Percentiles rank a stretch among this genome's conserved stretches.
phyloP scores from a whole-genome alignment of 2,888 invertebrate genomes.

The Odiellus spinosus region DNA sequence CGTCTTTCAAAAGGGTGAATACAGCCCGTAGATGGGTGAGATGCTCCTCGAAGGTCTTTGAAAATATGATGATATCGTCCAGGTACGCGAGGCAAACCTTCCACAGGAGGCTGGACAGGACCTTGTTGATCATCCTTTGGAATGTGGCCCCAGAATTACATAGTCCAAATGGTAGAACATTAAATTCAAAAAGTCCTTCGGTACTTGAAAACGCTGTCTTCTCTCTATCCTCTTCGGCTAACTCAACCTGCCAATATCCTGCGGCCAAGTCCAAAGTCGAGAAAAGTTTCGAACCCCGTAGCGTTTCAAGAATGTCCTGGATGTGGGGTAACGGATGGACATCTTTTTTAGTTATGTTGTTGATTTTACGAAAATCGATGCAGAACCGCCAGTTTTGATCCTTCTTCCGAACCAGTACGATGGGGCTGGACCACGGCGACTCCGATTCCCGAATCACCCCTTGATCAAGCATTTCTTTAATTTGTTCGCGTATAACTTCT shows the following conservation, averaged over 20 bases:
- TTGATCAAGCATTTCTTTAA: neutral
- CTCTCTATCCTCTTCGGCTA: conserved; percentile 15
- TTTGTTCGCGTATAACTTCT: conserved; percentile 4
- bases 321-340: too few relatives aligned
- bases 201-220: conserved; percentile 21
- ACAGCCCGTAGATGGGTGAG: conserved; percentile 13
- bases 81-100: conserved; percentile 16
- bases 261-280: conserved; percentile 14
- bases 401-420: conserved; percentile 5
- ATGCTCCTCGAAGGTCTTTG: conserved; percentile 13
- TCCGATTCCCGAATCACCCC: conserved; percentile 2
- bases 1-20: conserved; percentile 14
- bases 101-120: conserved; percentile 16
- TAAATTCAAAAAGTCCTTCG: conserved; percentile 16
- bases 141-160: conserved; percentile 19
- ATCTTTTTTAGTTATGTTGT: conserved; percentile 19
- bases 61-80: conserved; percentile 19
- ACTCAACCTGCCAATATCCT: conserved; percentile 20
- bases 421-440: conserved; percentile 3
- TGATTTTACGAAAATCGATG: too few relatives aligned
- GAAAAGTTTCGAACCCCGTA: conserved; percentile 15
- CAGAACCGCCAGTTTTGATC: conserved; percentile 11
- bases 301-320: conserved; percentile 16
- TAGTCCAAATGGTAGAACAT: conserved; percentile 19
- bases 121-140: conserved; percentile 17